A percentile compares a stretch with the other conserved stretches of the same genome.
Evolutionary conservation across 2,113 vertebrate genomes (phyloP).

Genomic region (Garra rufa): DNA sequence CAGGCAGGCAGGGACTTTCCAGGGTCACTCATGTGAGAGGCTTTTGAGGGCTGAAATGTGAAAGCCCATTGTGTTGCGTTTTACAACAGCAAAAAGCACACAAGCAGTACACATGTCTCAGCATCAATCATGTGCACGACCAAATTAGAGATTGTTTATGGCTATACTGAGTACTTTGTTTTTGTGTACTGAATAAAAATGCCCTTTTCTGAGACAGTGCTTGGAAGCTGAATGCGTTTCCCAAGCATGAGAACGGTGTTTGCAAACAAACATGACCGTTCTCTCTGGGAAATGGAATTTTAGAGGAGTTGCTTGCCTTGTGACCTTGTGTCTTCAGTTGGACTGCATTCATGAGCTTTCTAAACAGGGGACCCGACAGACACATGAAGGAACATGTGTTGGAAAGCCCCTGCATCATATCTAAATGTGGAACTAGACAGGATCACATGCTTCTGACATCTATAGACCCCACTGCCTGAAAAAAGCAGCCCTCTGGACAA

Average conservation of each 20-base stretch:
- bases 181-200: conserved; percentile 16
- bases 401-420: conserved; percentile 74
- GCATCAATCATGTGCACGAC: conserved; percentile 17
- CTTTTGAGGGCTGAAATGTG: conserved; percentile 75
- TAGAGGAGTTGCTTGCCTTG: not conserved
- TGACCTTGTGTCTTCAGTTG: conserved; percentile 28
- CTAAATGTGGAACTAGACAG: conserved; percentile 55
- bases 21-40: conserved; percentile 65
- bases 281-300: conserved; percentile 37
- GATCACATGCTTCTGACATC: conserved; percentile 54
- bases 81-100: conserved; percentile 61
- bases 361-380: conserved; percentile 46
- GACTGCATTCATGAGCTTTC: conserved; percentile 24
- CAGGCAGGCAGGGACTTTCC: conserved; percentile 70
- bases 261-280: conserved; percentile 24
- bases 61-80: conserved; percentile 75
- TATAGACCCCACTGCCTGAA: conserved; percentile 23
- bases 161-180: conserved; percentile 11
- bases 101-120: conserved; percentile 29
- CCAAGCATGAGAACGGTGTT: not conserved
- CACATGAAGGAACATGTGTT: conserved; percentile 60
- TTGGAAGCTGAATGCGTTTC: not conserved
- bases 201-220: not conserved
- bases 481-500: conserved; percentile 27
- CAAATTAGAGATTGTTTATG: conserved; percentile 31